Evolutionary conservation across 1,140 invertebrate species (phyloP), one percentile per base, ranked within the genome.

Genomic region (Tribolium castaneum): DNA sequence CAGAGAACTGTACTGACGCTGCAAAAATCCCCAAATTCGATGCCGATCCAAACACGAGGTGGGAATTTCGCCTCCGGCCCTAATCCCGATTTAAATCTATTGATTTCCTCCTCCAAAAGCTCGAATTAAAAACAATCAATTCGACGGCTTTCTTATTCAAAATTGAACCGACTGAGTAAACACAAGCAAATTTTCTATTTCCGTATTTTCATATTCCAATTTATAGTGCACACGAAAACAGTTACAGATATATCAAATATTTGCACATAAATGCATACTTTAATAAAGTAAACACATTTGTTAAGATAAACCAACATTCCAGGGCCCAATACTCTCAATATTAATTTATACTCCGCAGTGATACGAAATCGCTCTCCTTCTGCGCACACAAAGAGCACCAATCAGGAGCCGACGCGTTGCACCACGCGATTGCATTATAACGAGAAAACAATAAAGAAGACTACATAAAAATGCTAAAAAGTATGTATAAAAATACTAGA

Each of bases 11-110:
- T 14, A 56, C 52, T 56, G 52, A 56, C 52, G 16, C 13, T 14
- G 52, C 52, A 56, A 56, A 56, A 56, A 56, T 14, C 16, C 25
- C 25, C 14, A 16, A 56, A 56, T 56, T 56, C 52, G 52, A 56
- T 14, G 7, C 52, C 5, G 52, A 19, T 56, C n/a, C 52, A 13
- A 62, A 62, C 56, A n/a, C 6, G 56, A 13, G 56, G 22, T 25
- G 22, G 22, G 3, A 62, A 62, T 62, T 62, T 30, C 19, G 56
- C 22, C 2, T 25, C 19, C 12, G 14, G 3, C 2, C 52, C 52
- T 16, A 56, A 16, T 12, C 52, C 3, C 52, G 52, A 14, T 56
- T 56, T 56, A 56, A 56, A 56, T 56, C 12, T 56, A 62, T 25
- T 62, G 56, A 62, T 62, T 30, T 25, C 16, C 22, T 16, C 19